Percentiles rank a stretch among this genome's conserved stretches.
phyloP scores from a whole-genome alignment of 2,797 vertebrate genomes.

The Hafferia zeledoni region DNA sequence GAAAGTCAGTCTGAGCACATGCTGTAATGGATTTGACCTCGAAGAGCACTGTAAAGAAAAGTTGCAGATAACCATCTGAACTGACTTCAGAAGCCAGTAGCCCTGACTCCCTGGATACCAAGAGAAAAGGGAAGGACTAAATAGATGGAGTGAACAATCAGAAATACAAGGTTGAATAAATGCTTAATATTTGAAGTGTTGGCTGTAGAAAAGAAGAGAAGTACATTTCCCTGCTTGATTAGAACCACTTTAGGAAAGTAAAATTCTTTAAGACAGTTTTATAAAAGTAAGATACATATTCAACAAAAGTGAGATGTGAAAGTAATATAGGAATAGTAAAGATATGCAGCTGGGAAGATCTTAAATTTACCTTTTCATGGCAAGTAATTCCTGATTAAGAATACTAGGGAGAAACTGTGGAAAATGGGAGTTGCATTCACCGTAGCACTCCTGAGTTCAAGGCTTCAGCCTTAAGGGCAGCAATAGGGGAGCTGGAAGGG shows the following conservation, averaged over 20 bases:
- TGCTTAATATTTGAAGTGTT: constrained; percentile 53
- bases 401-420: background rate
- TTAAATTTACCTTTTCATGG: background rate
- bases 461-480: background rate
- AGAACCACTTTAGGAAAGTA: background rate
- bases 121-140: constrained; percentile 61
- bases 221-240: background rate
- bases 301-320: background rate
- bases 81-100: constrained; percentile 75
- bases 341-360: background rate
- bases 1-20: constrained; percentile 71
- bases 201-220: background rate
- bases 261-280: background rate
- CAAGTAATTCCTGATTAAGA: background rate
- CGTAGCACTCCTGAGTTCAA: background rate
- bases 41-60: constrained; percentile 75
- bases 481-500: background rate
- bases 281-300: background rate
- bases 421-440: background rate
- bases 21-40: constrained; percentile 83
- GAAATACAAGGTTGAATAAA: constrained; percentile 31
- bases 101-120: constrained; percentile 62
- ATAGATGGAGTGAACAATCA: constrained; percentile 51
- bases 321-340: background rate
- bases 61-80: constrained; percentile 81